phyloP scores from a whole-genome alignment of 2,797 vertebrate species.

The Staurois parvus region DNA sequence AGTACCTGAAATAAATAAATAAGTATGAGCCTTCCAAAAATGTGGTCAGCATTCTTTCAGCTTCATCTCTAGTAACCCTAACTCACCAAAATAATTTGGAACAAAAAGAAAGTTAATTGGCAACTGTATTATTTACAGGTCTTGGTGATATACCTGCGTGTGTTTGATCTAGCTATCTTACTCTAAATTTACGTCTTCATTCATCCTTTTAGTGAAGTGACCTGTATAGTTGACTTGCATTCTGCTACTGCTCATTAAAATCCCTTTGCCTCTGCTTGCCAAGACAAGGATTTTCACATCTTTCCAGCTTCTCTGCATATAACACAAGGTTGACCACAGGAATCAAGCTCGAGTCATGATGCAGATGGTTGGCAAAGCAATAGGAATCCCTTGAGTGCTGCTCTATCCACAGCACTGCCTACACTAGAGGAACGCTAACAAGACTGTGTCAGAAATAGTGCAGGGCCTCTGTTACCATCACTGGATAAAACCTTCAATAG shows the following conservation, averaged over 20 bases:
- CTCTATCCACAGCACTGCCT: slow-evolving; percentile 45
- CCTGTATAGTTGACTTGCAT: slow-evolving; percentile 60
- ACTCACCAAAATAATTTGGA: neutral
- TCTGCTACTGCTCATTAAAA: slow-evolving; percentile 60
- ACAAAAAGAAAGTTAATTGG: neutral
- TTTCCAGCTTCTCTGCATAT: slow-evolving; percentile 56
- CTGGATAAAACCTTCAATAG: slow-evolving; percentile 43
- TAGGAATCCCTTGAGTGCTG: slow-evolving; percentile 54
- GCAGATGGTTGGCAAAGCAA: slow-evolving; percentile 60
- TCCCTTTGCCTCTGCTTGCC: slow-evolving; percentile 56
- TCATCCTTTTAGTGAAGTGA: slow-evolving; percentile 55
- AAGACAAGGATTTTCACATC: slow-evolving; percentile 57
- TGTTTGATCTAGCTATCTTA: slow-evolving; percentile 32
- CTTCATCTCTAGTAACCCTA: neutral
- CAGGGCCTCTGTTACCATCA: slow-evolving; percentile 24
- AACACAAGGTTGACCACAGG: slow-evolving; percentile 60
- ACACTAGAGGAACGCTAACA: slow-evolving; percentile 57
- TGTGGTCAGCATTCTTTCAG: neutral
- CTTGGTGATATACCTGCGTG: slow-evolving; percentile 27
- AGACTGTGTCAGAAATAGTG: slow-evolving; percentile 53
- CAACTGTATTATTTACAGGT: slow-evolving; percentile 5
- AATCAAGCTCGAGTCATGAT: slow-evolving; percentile 55
- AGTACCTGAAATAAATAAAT: no score
- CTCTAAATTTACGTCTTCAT: slow-evolving; percentile 40
- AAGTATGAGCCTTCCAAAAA: neutral